Evolutionary conservation across 2,888 invertebrate species (phyloP).

Genomic region (Hypomecis atomaria): DNA sequence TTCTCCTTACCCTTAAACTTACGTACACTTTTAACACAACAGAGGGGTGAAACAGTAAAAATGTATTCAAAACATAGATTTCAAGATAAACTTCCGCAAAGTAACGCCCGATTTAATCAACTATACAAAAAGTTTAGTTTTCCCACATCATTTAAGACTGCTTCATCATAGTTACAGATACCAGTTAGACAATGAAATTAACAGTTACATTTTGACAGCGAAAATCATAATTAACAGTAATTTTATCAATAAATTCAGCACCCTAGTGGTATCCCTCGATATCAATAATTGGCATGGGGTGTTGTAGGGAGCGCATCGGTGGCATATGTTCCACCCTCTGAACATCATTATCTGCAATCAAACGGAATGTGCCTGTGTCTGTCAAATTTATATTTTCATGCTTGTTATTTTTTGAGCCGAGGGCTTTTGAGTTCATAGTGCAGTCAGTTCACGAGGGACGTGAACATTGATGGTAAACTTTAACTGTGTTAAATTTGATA

Average conservation of each 20-base stretch:
- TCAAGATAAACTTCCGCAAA: no score
- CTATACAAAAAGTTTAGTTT: no score
- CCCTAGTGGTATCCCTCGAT: slow-evolving; percentile 33
- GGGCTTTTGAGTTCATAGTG: slow-evolving; percentile 14
- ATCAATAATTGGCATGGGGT: slow-evolving; percentile 62
- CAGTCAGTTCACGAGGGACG: slow-evolving; percentile 15
- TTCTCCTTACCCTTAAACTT: no score
- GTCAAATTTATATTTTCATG: slow-evolving; percentile 51
- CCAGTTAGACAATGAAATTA: no score
- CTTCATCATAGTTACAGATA: no score
- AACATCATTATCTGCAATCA: slow-evolving; percentile 72
- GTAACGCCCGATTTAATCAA: no score
- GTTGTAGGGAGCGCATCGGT: slow-evolving; percentile 52
- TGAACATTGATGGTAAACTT: not conserved
- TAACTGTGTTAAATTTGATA: no score
- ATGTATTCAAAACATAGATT: no score
- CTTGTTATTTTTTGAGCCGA: slow-evolving; percentile 34
- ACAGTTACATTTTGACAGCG: not conserved
- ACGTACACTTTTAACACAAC: no score
- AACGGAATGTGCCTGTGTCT: slow-evolving; percentile 52
- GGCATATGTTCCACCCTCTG: slow-evolving; percentile 67
- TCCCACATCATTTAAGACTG: no score
- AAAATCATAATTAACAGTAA: slow-evolving; percentile 39
- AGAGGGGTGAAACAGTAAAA: no score
- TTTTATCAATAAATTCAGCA: slow-evolving; percentile 37